Evolutionary conservation across 2,113 vertebrate genomes (phyloP), one percentile per base, ranked within the genome.

Genomic region (Pterocles burchelli): DNA sequence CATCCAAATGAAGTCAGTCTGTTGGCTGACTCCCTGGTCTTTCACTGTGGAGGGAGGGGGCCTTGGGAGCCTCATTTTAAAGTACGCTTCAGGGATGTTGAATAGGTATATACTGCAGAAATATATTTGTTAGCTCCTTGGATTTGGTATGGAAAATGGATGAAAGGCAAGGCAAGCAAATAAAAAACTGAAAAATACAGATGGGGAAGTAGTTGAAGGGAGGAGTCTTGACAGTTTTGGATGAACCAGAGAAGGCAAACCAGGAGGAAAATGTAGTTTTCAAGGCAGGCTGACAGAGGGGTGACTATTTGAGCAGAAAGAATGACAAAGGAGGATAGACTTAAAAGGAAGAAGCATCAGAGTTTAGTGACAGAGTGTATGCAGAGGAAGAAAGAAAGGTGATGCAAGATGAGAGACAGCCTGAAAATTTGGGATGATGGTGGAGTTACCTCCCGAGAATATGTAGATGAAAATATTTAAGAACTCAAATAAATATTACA

Each of bases 401-500:
- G 68, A 45, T 74, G 59, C 71, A 76, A 88, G 57, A 80, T 63
- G 46, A 79, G 52, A 72, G 34, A 9, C 21, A 86, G 49, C 41
- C 46, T 82, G 46, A 85, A 49, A 80, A 75, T 51, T n/a, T 75
- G 65, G 38, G 72, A 77, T 62, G 28, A 58, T 63, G 52, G 52
- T 1, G 5, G 34, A 61, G 29, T 54, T 88, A 57, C 71, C 71
- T 85, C 17, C 41, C 8, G 20, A 72, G 49, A 65, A 59, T 34
- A 36, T 36, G 19, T 49, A 49, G 74, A 82, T 78, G 62, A 49
- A 65, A 90, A 68, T 78, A 78, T 36, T 78, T 92, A 91, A 94
- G 41, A 61, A 81, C 49, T 77, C 61, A 67, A 65, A 91, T 94
- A 83, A 83, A 70, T 95, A 88, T 84, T 93, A 59, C 31, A 36